These are phyloP conservation scores for Pheosia tremula DNA, from an alignment of 2,888 invertebrate genomes.

Conservation along the genomic window DNA sequence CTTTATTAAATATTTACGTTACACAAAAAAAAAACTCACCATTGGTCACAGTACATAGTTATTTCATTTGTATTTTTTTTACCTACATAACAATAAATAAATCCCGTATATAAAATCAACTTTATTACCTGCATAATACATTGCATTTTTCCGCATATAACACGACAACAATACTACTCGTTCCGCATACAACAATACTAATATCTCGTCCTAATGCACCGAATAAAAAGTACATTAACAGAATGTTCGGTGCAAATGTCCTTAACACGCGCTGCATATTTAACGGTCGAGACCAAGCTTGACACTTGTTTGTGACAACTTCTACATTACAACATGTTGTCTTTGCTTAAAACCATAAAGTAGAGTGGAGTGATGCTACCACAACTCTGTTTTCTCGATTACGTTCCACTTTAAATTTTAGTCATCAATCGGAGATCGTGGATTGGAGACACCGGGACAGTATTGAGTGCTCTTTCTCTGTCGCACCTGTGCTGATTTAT, in stretches of 20 bases:
- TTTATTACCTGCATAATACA: too few relatives aligned
- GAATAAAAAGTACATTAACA: conserved; percentile 15
- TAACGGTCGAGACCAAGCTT: conserved; percentile 16
- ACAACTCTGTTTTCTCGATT: conserved; percentile 4
- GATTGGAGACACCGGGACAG: too few relatives aligned
- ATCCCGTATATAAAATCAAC: too few relatives aligned
- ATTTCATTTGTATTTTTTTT: too few relatives aligned
- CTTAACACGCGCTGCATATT: conserved; percentile 16
- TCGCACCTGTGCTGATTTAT: too few relatives aligned
- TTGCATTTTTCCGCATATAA: background rate
- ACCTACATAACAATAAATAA: too few relatives aligned
- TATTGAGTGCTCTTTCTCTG: too few relatives aligned
- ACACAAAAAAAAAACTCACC: too few relatives aligned
- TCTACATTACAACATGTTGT: conserved; percentile 28
- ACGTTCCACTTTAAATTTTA: background rate
- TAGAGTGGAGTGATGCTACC: conserved; percentile 27
- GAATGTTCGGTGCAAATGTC: conserved; percentile 13
- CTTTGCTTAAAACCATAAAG: conserved; percentile 38
- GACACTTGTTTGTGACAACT: conserved; percentile 43
- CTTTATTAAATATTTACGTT: too few relatives aligned
- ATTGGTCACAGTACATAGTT: too few relatives aligned
- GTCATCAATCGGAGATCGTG: too few relatives aligned
- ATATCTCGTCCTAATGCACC: conserved; percentile 11
- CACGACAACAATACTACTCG: background rate
- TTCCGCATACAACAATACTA: background rate